Evolutionary conservation across 1,140 invertebrate species (phyloP).

Genomic region (Danaus plexippus): DNA sequence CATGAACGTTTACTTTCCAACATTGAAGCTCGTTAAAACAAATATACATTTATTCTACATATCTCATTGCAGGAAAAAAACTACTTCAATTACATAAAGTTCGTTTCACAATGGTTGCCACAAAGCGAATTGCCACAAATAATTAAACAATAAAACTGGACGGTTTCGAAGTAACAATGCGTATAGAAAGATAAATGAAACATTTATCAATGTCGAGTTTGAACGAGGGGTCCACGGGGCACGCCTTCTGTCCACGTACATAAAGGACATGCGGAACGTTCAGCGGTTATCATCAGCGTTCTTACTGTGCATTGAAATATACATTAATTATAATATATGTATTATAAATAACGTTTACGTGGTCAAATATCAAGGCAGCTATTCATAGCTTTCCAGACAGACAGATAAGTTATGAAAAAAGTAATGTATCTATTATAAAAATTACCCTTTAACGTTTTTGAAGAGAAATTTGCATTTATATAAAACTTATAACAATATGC

Average conservation of each 20-base stretch:
- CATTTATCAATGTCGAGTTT: conserved; percentile 57
- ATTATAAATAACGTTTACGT: no score
- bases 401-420: no score
- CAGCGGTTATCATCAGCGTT: neutral
- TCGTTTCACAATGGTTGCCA: neutral
- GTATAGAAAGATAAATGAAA: conserved; percentile 53
- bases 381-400: no score
- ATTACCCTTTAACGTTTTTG: no score
- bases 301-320: no score
- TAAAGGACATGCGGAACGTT: conserved; percentile 3
- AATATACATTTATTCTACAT: neutral
- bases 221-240: conserved; percentile 21
- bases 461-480: no score
- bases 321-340: no score
- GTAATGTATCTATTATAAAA: no score
- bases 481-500: no score
- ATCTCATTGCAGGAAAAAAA: no score
- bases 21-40: neutral
- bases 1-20: neutral
- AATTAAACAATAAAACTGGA: conserved; percentile 36
- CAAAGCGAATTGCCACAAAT: conserved; percentile 2
- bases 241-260: conserved; percentile 18
- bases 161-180: conserved; percentile 32
- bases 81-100: no score
- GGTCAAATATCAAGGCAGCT: no score